These are phyloP conservation scores for Eurystomus gularis DNA, from an alignment of 2,113 vertebrate species.

Conservation along the genomic window DNA sequence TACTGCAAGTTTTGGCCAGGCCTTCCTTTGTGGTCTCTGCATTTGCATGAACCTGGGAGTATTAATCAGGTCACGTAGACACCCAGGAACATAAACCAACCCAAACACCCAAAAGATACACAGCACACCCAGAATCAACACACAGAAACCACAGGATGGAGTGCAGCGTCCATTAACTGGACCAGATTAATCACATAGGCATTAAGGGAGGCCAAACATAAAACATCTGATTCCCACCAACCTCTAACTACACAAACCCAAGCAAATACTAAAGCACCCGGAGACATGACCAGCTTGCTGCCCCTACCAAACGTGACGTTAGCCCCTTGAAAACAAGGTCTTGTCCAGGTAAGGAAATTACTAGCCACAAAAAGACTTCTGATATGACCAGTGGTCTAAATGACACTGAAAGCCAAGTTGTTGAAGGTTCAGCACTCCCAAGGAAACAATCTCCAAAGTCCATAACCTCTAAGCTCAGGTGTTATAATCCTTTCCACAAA, in stretches of 20 bases:
- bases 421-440: neutral
- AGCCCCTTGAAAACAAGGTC: neutral
- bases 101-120: constrained; percentile 27
- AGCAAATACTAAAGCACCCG: neutral
- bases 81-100: constrained; percentile 37
- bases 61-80: constrained; percentile 45
- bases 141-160: constrained; percentile 27
- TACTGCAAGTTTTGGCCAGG: neutral
- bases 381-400: neutral
- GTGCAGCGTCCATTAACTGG: neutral
- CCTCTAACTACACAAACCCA: neutral
- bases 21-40: neutral
- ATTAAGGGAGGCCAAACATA: neutral
- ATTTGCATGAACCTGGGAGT: constrained; percentile 27
- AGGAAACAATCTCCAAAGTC: neutral
- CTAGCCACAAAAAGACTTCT: neutral
- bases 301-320: neutral
- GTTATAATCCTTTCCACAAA: neutral
- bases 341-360: neutral
- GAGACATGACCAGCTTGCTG: neutral
- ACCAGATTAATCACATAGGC: constrained; percentile 4
- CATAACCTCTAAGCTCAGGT: neutral
- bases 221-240: constrained; percentile 38
- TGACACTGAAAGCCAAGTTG: neutral
- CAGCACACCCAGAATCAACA: constrained; percentile 35